Percentiles rank a stretch among this genome's conserved stretches.
Evolutionary conservation across 2,113 vertebrate genomes (phyloP).

Genomic region (Varanus komodoensis): DNA sequence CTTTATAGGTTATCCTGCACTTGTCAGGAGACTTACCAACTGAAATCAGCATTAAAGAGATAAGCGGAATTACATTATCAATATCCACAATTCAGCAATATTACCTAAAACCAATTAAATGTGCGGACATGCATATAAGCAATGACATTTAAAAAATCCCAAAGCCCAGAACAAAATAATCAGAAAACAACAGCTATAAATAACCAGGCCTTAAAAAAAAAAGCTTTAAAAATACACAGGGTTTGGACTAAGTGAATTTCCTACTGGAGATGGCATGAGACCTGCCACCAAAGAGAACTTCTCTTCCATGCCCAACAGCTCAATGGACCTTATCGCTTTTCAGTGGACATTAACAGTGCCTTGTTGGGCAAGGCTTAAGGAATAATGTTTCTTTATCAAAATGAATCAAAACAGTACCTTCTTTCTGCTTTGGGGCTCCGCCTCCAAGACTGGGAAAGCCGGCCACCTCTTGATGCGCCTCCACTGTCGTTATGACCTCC

Average conservation of each 20-base stretch:
- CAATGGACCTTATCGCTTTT: not conserved
- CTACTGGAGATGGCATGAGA: not conserved
- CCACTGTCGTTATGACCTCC: conserved; percentile 57
- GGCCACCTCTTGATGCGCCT: conserved; percentile 57
- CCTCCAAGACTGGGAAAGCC: conserved; percentile 69
- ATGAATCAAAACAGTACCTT: conserved; percentile 75
- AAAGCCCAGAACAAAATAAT: not conserved
- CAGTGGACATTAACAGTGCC: not conserved
- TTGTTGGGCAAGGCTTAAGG: not conserved
- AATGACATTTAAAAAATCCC: not conserved
- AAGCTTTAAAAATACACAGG: not conserved
- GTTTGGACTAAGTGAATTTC: not conserved
- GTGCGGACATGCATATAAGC: too few relatives aligned
- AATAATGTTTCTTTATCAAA: not conserved
- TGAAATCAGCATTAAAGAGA: not conserved
- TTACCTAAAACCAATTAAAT: not conserved
- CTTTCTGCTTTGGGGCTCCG: conserved; percentile 64
- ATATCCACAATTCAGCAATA: not conserved
- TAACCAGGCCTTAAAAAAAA: not conserved
- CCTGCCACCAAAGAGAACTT: not conserved
- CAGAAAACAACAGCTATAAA: not conserved
- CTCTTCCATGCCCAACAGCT: too few relatives aligned
- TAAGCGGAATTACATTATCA: too few relatives aligned
- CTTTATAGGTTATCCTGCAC: not conserved
- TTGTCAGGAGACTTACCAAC: not conserved